Evolutionary conservation across 2,888 invertebrate species (phyloP).

Genomic region (Pandemis cinnamomeana): DNA sequence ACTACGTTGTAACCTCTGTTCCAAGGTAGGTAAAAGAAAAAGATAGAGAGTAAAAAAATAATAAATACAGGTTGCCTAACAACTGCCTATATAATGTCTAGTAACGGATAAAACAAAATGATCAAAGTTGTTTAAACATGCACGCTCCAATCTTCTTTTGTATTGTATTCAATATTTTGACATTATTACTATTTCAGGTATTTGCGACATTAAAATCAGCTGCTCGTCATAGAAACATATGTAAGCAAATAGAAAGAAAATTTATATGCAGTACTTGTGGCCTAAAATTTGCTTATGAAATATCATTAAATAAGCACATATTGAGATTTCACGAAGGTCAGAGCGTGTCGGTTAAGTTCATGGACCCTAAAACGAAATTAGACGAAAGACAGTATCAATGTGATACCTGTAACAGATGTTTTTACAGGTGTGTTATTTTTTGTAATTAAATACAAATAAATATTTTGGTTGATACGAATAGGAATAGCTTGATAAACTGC

Average conservation of each 20-base stretch:
- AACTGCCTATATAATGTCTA: not conserved
- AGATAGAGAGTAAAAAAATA: not conserved
- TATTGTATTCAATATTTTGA: not conserved
- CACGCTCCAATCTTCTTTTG: not conserved
- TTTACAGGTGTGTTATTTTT: conserved; percentile 72
- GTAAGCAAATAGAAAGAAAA: conserved; percentile 68
- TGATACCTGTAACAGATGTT: conserved; percentile 86
- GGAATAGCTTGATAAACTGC: too few species aligned
- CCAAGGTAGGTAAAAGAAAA: conserved; percentile 72
- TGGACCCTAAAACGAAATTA: conserved; percentile 59
- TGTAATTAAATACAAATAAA: too few species aligned
- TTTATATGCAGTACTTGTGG: conserved; percentile 73
- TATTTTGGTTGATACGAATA: too few species aligned
- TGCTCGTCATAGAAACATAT: conserved; percentile 74
- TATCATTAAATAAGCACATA: conserved; percentile 79
- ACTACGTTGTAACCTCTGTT: conserved; percentile 79
- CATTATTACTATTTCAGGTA: conserved; percentile 49
- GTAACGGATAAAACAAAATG: not conserved
- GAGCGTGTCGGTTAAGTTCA: conserved; percentile 73
- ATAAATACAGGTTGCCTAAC: not conserved
- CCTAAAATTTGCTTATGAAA: conserved; percentile 74
- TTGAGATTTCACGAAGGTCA: conserved; percentile 73
- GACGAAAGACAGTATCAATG: conserved; percentile 80
- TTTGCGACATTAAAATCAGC: conserved; percentile 81
- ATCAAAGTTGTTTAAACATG: not conserved